Evolutionary conservation across 2,113 vertebrate species (phyloP).

Genomic region (Gulo gulo): DNA sequence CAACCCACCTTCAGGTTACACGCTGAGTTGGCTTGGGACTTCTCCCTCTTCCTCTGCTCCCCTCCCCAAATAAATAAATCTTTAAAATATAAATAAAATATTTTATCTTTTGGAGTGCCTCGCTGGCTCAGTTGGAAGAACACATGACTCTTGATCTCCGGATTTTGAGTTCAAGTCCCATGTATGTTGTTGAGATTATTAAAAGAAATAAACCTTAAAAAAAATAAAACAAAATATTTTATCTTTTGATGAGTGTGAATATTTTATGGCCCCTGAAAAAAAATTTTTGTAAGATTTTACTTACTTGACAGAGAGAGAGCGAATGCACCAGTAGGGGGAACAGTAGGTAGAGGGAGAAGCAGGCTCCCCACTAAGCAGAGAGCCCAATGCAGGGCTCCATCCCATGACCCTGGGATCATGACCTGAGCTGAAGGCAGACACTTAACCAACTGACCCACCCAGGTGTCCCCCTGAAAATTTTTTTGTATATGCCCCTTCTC

Average conservation of each 20-base stretch:
- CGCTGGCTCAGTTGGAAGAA: neutral
- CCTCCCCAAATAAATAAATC: no score
- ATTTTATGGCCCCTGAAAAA: neutral
- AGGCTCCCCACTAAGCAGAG: neutral
- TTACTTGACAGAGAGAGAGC: neutral
- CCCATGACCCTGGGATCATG: neutral
- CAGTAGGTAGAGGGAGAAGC: neutral
- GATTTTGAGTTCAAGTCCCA: neutral
- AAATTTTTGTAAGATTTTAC: neutral
- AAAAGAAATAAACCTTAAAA: neutral
- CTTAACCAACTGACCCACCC: neutral
- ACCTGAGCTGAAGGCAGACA: neutral
- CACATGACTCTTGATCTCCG: neutral
- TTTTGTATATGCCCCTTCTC: neutral
- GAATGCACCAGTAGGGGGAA: no score
- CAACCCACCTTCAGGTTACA: no score
- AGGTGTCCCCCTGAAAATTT: neutral
- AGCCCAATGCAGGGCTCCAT: neutral
- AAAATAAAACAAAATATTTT: conserved; percentile 8
- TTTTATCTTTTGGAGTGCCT: neutral
- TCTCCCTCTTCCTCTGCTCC: no score
- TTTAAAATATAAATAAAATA: no score
- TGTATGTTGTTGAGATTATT: neutral
- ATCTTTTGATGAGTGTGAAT: conserved; percentile 33
- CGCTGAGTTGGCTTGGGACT: no score